Percentiles rank a stretch among this genome's conserved stretches.
Evolutionary conservation across 2,888 invertebrate genomes (phyloP).

Genomic region (Patella caerulea): DNA sequence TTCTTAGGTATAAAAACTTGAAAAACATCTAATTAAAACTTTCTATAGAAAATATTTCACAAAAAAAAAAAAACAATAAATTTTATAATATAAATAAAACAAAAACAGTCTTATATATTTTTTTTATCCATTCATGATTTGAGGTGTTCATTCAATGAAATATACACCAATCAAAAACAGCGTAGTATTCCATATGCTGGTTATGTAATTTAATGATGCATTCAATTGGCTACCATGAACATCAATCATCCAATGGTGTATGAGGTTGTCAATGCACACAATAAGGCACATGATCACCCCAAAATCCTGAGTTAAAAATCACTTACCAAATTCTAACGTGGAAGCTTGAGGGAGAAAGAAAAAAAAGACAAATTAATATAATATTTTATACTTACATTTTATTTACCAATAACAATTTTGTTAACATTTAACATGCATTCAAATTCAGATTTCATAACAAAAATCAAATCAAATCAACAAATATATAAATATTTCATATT

Average conservation of each 20-base stretch:
- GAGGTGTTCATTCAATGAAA: no score
- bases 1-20: constrained; percentile 1
- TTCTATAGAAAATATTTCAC: constrained; percentile 7
- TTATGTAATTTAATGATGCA: background rate
- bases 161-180: no score
- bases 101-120: no score
- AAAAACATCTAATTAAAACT: constrained; percentile 10
- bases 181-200: no score
- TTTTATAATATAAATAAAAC: no score
- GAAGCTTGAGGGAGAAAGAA: constrained; percentile 19
- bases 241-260: background rate
- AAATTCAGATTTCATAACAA: no score
- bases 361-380: constrained; percentile 14
- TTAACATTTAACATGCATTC: no score
- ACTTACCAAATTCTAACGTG: constrained; percentile 24
- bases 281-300: constrained; percentile 22
- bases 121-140: no score
- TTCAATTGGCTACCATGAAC: constrained; percentile 3
- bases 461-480: no score
- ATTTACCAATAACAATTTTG: background rate
- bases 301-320: constrained; percentile 19
- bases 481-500: no score
- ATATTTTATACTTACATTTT: constrained; percentile 4
- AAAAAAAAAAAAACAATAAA: background rate
- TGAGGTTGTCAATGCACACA: constrained; percentile 12